Evolutionary conservation across 2,797 vertebrate genomes (phyloP), one percentile per base, ranked within the genome.

Genomic region (Lagodon rhomboides): DNA sequence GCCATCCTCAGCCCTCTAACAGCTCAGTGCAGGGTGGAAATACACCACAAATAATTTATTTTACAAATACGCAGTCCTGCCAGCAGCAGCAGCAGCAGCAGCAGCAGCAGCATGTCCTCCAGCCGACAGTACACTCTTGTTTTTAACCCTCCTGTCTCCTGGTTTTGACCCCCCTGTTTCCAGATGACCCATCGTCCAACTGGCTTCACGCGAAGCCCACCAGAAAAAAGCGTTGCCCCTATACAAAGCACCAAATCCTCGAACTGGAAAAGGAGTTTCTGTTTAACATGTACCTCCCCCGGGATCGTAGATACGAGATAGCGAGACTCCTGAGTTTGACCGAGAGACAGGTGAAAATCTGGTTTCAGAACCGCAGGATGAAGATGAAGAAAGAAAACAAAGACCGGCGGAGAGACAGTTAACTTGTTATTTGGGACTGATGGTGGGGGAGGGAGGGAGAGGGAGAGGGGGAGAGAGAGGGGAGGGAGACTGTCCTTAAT

Each of bases 301-400:
- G 98, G 94, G 98, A 99, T 91, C 97, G 98, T 73, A 97, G 98
- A 93, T 99, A 98, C 66, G 98, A 99, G 85, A 96, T 99, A 85
- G 98, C 98, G 50, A 96, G 97, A 77, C 89, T 97, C 64, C 97
- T 99, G 86, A 98, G 96, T 94, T 94, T 99, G 92, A 99, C 97
- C 12, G 98, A 99, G 92, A 97, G 98, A 95, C 98, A 99, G 96
- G 97, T 99, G 89, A 99, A 99, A 96, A 99, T 99, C 90, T 99
- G 98, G 98, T 99, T 99, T 95, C 98, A 99, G 93, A 99, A 99
- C 92, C 96, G 98, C 91, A 97, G 98, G 92, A 99, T 99, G 98
- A 99, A 99, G 96, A 99, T 99, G 98, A 99, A 99, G 96, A 99
- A 99, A 91, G 97, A 98, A 90, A 99, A 98, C 95, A 98, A 97